Conservation (phyloP, 2,888 invertebrate species). For the Cactoblastis cactorum region DNA sequence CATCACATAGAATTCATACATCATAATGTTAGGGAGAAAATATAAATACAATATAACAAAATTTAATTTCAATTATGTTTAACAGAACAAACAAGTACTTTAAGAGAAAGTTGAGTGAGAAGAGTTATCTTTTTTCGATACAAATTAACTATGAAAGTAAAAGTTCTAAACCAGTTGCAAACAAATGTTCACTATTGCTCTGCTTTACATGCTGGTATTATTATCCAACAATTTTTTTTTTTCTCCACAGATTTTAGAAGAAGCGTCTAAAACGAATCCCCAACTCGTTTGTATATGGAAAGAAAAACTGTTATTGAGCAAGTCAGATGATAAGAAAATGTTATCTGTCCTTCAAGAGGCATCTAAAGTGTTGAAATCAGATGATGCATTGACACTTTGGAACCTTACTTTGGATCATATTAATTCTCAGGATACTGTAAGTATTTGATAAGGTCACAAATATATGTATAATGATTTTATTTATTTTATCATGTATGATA, state of each 20-base stretch:
- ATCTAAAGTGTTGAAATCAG: slow-evolving; percentile 43
- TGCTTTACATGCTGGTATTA: neutral
- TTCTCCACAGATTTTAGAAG: slow-evolving; percentile 53
- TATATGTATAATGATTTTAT: neutral
- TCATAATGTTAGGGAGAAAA: no score
- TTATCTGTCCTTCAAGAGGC: slow-evolving; percentile 52
- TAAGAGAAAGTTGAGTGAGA: no score
- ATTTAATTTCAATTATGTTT: no score
- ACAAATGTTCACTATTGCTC: no score
- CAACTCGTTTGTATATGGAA: slow-evolving; percentile 51
- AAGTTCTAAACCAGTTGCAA: no score
- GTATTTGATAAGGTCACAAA: slow-evolving; percentile 24
- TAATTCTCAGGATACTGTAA: slow-evolving; percentile 49
- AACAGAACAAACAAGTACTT: no score
- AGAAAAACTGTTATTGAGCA: slow-evolving; percentile 50
- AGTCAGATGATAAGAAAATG: slow-evolving; percentile 56
- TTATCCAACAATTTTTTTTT: no score
- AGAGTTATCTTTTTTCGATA: no score
- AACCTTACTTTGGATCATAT: slow-evolving; percentile 56
- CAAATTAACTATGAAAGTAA: no score
- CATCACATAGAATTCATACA: no score
- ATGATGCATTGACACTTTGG: slow-evolving; percentile 54
- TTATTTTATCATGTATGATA: no score
- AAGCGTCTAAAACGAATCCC: slow-evolving; percentile 45
- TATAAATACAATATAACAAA: no score